Conservation (phyloP, 2,113 vertebrate species). For the Myrmecophaga tridactyla region DNA sequence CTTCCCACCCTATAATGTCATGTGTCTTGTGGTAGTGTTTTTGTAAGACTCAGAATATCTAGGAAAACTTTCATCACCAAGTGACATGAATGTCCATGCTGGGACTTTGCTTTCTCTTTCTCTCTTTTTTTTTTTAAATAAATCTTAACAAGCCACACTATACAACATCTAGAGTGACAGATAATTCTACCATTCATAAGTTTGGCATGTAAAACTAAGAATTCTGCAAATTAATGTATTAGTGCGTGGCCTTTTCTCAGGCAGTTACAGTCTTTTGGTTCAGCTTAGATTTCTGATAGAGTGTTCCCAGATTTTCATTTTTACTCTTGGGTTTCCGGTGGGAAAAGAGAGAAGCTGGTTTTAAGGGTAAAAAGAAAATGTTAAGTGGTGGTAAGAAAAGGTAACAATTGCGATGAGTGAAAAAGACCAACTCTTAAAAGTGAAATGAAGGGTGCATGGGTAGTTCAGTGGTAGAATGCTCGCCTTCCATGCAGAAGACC, state of each 20-base stretch:
- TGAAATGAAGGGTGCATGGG: background rate
- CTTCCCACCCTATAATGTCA: background rate
- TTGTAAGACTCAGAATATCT: background rate
- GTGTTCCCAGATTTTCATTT: constrained; percentile 15
- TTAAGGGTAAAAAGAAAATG: background rate
- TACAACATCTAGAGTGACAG: background rate
- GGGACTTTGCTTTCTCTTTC: background rate
- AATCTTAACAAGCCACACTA: background rate
- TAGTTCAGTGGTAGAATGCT: too few relatives aligned
- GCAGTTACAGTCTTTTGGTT: background rate
- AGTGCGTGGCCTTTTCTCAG: background rate
- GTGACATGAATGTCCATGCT: background rate
- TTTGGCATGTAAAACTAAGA: background rate
- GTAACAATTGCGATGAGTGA: background rate
- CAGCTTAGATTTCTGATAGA: background rate
- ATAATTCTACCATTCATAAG: background rate
- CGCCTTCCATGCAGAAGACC: too few relatives aligned
- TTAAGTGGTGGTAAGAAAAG: background rate
- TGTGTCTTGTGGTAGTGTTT: background rate
- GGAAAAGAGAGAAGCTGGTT: background rate
- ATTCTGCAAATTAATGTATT: background rate
- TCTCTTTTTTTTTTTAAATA: background rate
- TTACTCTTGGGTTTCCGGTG: background rate
- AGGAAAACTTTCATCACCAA: constrained; percentile 52
- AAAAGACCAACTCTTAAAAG: background rate